Evolutionary conservation across 2,113 vertebrate species (phyloP).

Genomic region (Drymodes brunneopygia): DNA sequence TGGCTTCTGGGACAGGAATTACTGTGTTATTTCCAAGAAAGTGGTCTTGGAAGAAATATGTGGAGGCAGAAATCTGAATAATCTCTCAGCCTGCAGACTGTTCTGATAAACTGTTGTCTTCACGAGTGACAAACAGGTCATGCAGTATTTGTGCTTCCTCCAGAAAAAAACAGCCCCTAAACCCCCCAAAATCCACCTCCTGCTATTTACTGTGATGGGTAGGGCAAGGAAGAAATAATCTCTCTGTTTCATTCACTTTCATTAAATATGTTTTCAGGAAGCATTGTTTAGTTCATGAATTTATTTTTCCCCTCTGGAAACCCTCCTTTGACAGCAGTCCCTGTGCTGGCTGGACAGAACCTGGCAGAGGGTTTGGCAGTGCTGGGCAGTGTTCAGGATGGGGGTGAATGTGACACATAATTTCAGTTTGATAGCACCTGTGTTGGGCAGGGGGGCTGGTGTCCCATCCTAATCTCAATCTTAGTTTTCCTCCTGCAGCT

Average conservation of each 20-base stretch:
- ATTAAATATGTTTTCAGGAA: background rate
- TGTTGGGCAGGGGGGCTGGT: background rate
- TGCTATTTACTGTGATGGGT: background rate
- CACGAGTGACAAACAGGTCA: background rate
- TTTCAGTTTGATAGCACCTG: background rate
- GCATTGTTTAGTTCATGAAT: background rate
- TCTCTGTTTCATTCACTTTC: background rate
- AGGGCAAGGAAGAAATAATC: background rate
- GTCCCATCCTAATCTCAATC: background rate
- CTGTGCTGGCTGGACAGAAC: accelerated
- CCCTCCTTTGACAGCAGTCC: background rate
- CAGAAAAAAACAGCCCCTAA: background rate
- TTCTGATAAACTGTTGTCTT: background rate
- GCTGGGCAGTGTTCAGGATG: background rate
- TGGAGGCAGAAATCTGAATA: background rate
- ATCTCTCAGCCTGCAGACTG: background rate
- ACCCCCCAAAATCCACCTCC: background rate
- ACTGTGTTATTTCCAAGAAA: background rate
- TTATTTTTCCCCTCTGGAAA: background rate
- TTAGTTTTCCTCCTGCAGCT: background rate
- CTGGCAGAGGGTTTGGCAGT: background rate
- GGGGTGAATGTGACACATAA: accelerated
- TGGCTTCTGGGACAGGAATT: background rate
- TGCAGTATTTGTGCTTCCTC: background rate
- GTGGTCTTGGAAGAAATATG: background rate